These are phyloP conservation scores for Pagetopsis macropterus DNA, from an alignment of 2,797 vertebrate genomes.

Conservation along the genomic window DNA sequence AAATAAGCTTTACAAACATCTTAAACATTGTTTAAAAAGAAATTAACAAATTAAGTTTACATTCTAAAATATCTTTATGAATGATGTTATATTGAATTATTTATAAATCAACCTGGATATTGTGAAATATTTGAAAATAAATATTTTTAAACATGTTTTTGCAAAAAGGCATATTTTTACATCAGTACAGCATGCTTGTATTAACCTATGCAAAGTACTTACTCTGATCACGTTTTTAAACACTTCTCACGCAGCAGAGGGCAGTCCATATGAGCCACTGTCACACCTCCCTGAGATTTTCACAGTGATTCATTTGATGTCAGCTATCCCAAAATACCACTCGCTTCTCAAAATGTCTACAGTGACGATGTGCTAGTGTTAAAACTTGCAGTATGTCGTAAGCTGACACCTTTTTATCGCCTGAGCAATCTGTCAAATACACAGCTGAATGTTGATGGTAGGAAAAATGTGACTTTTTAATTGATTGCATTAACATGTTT, in stretches of 20 bases:
- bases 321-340: not conserved
- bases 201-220: not conserved
- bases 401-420: not conserved
- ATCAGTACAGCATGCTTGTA: not conserved
- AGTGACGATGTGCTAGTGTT: not conserved
- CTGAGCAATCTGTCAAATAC: constrained; percentile 3
- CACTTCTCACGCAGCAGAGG: not conserved
- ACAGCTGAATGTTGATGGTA: not conserved
- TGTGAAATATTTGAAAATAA: constrained; percentile 82
- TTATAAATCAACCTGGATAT: constrained; percentile 79
- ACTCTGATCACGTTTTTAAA: not conserved
- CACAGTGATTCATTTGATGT: not conserved
- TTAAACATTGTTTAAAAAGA: constrained; percentile 81
- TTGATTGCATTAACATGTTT: not conserved
- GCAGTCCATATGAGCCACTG: not conserved
- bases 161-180: not conserved
- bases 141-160: constrained; percentile 75
- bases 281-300: constrained; percentile 1
- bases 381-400: not conserved
- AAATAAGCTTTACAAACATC: constrained; percentile 84
- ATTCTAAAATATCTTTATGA: constrained; percentile 78
- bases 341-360: not conserved
- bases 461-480: constrained; percentile 28
- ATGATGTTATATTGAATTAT: constrained; percentile 75
- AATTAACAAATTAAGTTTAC: constrained; percentile 82